Percentiles rank a stretch among this genome's conserved stretches.
Conservation (phyloP, 2,113 vertebrate genomes). For the Chiloscyllium plagiosum region DNA sequence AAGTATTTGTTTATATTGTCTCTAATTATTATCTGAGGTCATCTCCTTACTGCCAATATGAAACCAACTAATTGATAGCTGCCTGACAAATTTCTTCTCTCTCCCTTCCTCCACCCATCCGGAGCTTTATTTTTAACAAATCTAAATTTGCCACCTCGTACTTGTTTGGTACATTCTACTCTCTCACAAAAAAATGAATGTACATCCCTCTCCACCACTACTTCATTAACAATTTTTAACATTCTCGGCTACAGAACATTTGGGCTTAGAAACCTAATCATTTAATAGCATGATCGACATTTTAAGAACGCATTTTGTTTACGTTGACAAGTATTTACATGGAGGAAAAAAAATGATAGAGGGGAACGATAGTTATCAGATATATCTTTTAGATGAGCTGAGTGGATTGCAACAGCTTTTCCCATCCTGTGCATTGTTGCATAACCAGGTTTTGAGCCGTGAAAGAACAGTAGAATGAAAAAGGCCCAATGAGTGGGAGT, state of each 20-base stretch:
- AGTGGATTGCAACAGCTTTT: background rate
- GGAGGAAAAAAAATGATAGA: background rate
- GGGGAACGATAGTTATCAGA: background rate
- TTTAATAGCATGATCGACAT: background rate
- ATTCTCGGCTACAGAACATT: background rate
- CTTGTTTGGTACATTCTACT: background rate
- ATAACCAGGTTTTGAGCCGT: background rate
- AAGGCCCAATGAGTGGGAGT: background rate
- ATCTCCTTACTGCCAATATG: background rate
- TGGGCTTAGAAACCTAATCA: background rate
- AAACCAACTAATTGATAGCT: background rate
- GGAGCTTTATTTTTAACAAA: background rate
- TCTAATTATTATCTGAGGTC: background rate
- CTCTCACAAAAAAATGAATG: background rate
- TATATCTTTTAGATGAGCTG: background rate
- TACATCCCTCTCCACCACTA: background rate
- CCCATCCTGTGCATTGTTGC: background rate
- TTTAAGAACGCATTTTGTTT: background rate
- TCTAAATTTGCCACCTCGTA: background rate
- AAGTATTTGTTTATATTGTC: background rate
- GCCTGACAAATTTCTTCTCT: background rate
- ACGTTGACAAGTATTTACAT: background rate
- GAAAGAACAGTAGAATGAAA: background rate
- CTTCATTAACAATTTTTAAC: background rate
- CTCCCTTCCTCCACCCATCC: background rate